Percentiles rank a stretch among this genome's conserved stretches.
phyloP scores from a whole-genome alignment of 35 echinoderm and acorn worm genomes.

The Apostichopus parvimensis region DNA sequence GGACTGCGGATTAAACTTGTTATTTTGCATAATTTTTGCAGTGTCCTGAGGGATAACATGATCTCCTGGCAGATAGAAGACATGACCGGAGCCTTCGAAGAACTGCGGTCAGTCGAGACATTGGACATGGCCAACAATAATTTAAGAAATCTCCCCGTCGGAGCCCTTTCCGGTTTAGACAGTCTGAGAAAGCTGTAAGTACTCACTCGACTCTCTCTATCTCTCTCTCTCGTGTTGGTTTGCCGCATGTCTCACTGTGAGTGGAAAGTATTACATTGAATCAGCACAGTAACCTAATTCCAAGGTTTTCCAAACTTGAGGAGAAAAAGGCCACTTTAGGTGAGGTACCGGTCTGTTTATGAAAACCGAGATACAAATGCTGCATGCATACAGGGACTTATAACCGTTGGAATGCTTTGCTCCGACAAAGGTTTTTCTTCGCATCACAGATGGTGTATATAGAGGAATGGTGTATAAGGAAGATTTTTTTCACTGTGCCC shows the following conservation, averaged over 20 bases:
- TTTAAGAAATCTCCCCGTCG: constrained; percentile 76
- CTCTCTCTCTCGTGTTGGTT: background rate
- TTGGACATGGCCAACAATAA: constrained; percentile 81
- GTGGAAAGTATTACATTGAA: background rate
- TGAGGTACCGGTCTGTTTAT: background rate
- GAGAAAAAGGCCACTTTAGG: background rate
- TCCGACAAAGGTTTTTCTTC: background rate
- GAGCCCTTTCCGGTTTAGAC: constrained; percentile 71
- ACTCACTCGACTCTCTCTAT: background rate
- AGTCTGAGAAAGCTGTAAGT: constrained; percentile 81
- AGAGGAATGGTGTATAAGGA: background rate
- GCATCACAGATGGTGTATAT: too few species aligned
- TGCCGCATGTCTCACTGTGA: background rate
- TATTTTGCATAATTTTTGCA: constrained; percentile 21
- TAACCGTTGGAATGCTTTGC: background rate
- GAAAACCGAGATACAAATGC: background rate
- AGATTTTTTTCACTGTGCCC: too few species aligned
- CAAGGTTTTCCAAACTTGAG: background rate
- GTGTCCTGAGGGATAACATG: constrained; percentile 80
- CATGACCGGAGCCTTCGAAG: constrained; percentile 89
- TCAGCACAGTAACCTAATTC: background rate
- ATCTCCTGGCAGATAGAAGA: constrained; percentile 92
- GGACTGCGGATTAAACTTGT: too few species aligned
- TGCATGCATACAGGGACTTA: background rate
- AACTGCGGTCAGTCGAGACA: constrained; percentile 56